Base-by-base conservation (phyloP, 2,888 invertebrate genomes). In the Saturnia pavonia region DNA sequence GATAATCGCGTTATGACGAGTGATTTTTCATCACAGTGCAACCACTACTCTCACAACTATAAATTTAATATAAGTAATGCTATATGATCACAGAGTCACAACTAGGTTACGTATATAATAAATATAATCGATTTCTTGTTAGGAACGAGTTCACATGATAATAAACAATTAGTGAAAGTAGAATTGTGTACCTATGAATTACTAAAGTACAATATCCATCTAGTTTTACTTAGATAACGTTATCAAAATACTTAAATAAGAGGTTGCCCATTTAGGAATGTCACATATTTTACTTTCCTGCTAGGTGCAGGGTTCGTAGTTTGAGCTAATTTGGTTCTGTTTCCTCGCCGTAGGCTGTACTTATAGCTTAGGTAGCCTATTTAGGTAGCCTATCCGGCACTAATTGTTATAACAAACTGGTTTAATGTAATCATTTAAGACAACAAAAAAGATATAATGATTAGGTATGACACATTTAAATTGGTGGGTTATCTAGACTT, bases 81-180 rank as follows among this genome's bases (percentile, higher is more conserved):
- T n/a, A n/a, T n/a, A n/a, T n/a, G 12, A 9, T 9, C 9, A 4
- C 4, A 43, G 8, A n/a, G n/a, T 22, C 22, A 54, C 22, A 54
- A 22, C n/a, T 54, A 54, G 54, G 54, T 54, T 54, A 54, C 22
- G 54, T 80, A 84, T 81, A 79, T 76, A 84, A 88, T 83, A 84
- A 85, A 76, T 78, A 84, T 87, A 88, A 87, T 86, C 84, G 86
- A 87, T 87, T 88, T 88, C 88, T 88, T 85, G 87, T 88, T 88
- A 88, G 82, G 78, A 77, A 76, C 76, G 73, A 9, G 2, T 54
- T n/a, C 8, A 54, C 22, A 54, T 9, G 54, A 54, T 54, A 54
- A 54, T 48, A n/a, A 54, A 54, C 22, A n/a, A 22, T 54, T 54
- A 54, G 22, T 22, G 8, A 7, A 54, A 54, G n/a, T 54, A 22